A percentile compares a stretch with the other conserved stretches of the same genome.
phyloP scores from a whole-genome alignment of 2,113 vertebrate species.

The Leptobrachium leishanense region DNA sequence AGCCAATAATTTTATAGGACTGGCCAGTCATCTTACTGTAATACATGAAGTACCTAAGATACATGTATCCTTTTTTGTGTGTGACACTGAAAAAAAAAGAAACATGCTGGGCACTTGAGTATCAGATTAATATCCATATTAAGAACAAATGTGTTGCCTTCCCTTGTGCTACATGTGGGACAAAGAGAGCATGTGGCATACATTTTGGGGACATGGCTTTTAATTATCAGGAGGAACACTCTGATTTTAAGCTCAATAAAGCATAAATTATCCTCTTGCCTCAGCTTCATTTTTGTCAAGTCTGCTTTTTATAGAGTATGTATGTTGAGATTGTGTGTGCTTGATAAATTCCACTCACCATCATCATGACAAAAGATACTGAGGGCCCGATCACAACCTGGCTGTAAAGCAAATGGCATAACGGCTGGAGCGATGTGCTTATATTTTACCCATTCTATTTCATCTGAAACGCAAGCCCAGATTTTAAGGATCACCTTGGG shows the following conservation, averaged over 20 bases:
- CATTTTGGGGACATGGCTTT: not conserved
- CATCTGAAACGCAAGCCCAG: too few relatives aligned
- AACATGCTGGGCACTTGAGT: not conserved
- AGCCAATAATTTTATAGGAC: not conserved
- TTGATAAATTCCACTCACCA: too few relatives aligned
- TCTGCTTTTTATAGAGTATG: too few relatives aligned
- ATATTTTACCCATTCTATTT: too few relatives aligned
- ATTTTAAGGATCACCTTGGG: too few relatives aligned
- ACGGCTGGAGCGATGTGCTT: too few relatives aligned
- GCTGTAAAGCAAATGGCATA: too few relatives aligned
- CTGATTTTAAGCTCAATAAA: slow-evolving; percentile 7
- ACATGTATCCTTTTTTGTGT: not conserved
- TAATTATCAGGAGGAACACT: not conserved
- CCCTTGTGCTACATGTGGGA: not conserved
- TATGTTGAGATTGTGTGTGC: too few relatives aligned
- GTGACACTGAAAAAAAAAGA: not conserved
- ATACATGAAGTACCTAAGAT: not conserved
- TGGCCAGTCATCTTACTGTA: too few relatives aligned
- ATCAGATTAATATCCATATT: not conserved
- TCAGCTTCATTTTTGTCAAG: not conserved
- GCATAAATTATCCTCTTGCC: not conserved
- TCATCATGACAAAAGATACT: too few relatives aligned
- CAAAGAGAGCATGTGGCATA: not conserved
- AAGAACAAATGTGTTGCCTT: not conserved
- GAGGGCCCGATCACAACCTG: too few relatives aligned